Conservation (phyloP, 1,140 invertebrate genomes). For the Drosophila fuyamai region DNA sequence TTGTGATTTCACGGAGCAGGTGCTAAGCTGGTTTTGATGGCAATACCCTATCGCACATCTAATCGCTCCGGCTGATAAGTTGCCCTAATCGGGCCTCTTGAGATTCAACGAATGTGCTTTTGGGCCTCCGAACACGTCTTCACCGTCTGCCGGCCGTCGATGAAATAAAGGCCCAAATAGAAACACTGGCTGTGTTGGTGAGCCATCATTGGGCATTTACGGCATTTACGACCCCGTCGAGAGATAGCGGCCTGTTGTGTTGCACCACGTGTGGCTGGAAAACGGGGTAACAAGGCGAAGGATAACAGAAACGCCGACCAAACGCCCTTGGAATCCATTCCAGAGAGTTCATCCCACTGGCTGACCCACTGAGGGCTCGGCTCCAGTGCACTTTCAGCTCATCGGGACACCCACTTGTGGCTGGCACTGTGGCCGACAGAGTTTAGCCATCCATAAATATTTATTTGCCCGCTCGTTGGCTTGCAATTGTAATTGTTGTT, state of each 20-base stretch:
- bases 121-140: constrained; percentile 34
- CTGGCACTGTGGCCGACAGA: constrained; percentile 15
- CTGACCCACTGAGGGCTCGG: neutral
- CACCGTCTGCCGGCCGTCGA: constrained; percentile 67
- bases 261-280: neutral
- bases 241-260: constrained; percentile 18
- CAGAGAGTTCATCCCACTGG: neutral
- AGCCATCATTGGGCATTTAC: constrained; percentile 21
- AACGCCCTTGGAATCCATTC: neutral
- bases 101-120: constrained; percentile 42
- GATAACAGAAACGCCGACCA: neutral
- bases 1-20: no score
- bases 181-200: neutral
- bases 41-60: constrained; percentile 55
- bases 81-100: constrained; percentile 41
- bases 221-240: constrained; percentile 31
- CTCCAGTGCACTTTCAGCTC: neutral
- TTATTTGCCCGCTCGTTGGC: constrained; percentile 22
- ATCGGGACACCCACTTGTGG: neutral
- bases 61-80: constrained; percentile 66
- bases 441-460: constrained; percentile 38
- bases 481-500: constrained; percentile 36
- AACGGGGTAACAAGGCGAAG: neutral
- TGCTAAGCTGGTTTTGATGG: neutral
- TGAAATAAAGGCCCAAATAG: constrained; percentile 46